phyloP scores from a whole-genome alignment of 2,888 invertebrate species.

The Oscheius myriophilus region DNA sequence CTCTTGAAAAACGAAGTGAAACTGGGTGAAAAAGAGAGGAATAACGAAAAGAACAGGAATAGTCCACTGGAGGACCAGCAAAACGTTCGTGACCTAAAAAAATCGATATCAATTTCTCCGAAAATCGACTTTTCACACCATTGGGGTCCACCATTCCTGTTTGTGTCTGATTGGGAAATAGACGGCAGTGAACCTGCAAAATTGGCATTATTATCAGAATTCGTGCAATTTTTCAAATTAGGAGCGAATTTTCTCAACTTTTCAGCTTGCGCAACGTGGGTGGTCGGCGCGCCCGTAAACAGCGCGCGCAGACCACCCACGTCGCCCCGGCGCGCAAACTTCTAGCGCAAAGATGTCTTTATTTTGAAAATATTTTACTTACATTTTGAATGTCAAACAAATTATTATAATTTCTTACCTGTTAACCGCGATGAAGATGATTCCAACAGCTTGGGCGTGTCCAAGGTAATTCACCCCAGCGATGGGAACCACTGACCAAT shows the following conservation, averaged over 20 bases:
- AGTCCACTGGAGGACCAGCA: conserved; percentile 53
- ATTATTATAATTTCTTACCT: conserved; percentile 21
- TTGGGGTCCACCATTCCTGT: conserved; percentile 54
- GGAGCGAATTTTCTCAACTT: too few relatives aligned
- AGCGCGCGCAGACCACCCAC: too few relatives aligned
- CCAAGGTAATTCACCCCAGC: conserved; percentile 56
- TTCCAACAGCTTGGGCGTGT: conserved; percentile 59
- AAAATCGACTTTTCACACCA: conserved; percentile 24
- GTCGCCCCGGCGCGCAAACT: too few relatives aligned
- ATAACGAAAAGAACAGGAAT: conserved; percentile 48
- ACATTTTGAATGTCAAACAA: too few relatives aligned
- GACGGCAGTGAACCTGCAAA: conserved; percentile 55
- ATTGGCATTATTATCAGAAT: too few relatives aligned
- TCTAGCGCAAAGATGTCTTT: too few relatives aligned
- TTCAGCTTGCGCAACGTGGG: too few relatives aligned
- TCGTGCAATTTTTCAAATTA: too few relatives aligned
- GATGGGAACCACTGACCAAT: conserved; percentile 51
- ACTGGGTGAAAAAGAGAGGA: conserved; percentile 51
- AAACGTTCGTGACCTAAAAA: conserved; percentile 37
- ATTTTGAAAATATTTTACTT: too few relatives aligned
- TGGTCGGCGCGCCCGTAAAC: too few relatives aligned
- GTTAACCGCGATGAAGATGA: conserved; percentile 57
- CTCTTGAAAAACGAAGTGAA: conserved; percentile 38
- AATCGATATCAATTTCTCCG: not conserved
- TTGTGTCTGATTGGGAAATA: conserved; percentile 55